These are phyloP conservation scores for Ammodytes marinus DNA, from an alignment of 2,113 vertebrate genomes.

Conservation along the genomic window DNA sequence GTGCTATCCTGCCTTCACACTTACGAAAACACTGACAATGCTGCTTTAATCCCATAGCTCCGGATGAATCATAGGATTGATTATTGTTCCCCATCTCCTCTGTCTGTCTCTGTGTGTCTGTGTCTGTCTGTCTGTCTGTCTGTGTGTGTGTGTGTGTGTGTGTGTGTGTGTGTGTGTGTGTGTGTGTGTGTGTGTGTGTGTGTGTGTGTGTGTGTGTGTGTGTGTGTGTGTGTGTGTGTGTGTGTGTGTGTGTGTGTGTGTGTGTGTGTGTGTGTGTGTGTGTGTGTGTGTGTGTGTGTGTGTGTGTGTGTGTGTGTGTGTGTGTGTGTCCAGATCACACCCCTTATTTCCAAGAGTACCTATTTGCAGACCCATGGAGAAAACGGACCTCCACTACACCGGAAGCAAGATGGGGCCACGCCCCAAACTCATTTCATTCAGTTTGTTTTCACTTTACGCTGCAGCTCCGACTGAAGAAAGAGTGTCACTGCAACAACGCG, in stretches of 20 bases:
- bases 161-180: background rate
- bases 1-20: background rate
- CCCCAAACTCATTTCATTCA: too few species aligned
- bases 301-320: background rate
- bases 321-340: slow-evolving; percentile 23
- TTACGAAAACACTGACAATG: slow-evolving; percentile 1
- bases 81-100: slow-evolving; percentile 22
- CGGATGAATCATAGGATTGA: slow-evolving; percentile 51
- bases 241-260: background rate
- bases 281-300: background rate
- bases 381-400: too few species aligned
- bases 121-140: too few species aligned
- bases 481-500: too few species aligned
- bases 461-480: too few species aligned
- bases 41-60: slow-evolving; percentile 27
- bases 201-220: background rate
- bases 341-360: background rate
- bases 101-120: background rate
- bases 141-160: background rate
- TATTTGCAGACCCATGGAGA: too few species aligned
- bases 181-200: background rate
- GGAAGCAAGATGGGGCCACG: too few species aligned
- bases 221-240: background rate
- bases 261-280: background rate
- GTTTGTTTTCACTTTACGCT: too few species aligned